Evolutionary conservation across 2,888 invertebrate species (phyloP).

Genomic region (Epicampocera succincta): DNA sequence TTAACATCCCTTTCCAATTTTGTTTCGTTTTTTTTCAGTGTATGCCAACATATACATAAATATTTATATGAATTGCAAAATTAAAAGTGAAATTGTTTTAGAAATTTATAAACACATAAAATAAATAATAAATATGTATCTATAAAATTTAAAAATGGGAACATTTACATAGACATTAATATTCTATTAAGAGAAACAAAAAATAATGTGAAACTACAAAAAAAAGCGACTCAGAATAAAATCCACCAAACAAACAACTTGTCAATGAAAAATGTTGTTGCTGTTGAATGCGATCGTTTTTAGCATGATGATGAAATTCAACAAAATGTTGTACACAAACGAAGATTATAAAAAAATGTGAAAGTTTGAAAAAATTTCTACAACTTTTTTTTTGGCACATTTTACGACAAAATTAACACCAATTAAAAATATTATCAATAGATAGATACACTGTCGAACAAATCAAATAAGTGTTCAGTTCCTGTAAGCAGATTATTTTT

Average conservation of each 20-base stretch:
- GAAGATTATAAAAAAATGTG: slow-evolving; percentile 56
- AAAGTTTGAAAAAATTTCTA: slow-evolving; percentile 57
- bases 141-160: too few relatives aligned
- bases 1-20: too few relatives aligned
- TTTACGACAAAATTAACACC: not conserved
- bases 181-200: not conserved
- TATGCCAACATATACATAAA: too few relatives aligned
- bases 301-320: slow-evolving; percentile 50
- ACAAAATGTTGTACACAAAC: slow-evolving; percentile 8
- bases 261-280: slow-evolving; percentile 43
- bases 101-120: too few relatives aligned
- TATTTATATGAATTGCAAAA: not conserved
- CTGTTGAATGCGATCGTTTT: slow-evolving; percentile 23
- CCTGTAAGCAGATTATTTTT: too few relatives aligned
- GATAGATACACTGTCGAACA: not conserved
- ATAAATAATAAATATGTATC: too few relatives aligned
- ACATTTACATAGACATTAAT: too few relatives aligned
- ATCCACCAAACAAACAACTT: slow-evolving; percentile 7
- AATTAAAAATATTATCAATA: slow-evolving; percentile 1
- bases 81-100: not conserved
- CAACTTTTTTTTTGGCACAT: slow-evolving; percentile 41
- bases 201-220: slow-evolving; percentile 16
- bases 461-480: not conserved
- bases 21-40: too few relatives aligned
- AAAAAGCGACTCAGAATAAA: not conserved